phyloP scores from a whole-genome alignment of 2,888 invertebrate genomes.

The Schizotus pectinicornis region DNA sequence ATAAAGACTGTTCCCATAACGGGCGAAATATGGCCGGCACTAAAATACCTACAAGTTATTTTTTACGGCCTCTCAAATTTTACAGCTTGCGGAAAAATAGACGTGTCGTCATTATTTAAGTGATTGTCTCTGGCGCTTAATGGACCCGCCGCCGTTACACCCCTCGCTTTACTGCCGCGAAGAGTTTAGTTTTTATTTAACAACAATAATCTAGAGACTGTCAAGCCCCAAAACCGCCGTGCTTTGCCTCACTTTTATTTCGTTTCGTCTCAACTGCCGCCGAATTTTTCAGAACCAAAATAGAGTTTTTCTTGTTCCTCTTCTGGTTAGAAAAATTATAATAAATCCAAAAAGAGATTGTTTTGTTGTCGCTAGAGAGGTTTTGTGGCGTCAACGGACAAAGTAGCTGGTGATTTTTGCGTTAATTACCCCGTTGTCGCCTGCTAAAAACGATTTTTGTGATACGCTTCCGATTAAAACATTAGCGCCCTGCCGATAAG shows the following conservation, averaged over 20 bases:
- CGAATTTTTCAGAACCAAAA: too few species aligned
- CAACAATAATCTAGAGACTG: too few species aligned
- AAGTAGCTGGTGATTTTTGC: too few species aligned
- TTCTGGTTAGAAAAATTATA: too few species aligned
- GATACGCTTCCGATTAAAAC: not conserved
- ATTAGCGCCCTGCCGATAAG: constrained; percentile 9
- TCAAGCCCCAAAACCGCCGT: too few species aligned
- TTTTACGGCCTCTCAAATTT: constrained; percentile 25
- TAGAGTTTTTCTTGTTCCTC: too few species aligned
- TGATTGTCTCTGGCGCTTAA: constrained; percentile 12
- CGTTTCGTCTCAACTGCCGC: too few species aligned
- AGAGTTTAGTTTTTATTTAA: too few species aligned
- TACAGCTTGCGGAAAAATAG: constrained; percentile 24
- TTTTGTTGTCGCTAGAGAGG: not conserved
- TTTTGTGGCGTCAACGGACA: too few species aligned
- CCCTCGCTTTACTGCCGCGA: not conserved
- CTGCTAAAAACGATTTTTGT: too few species aligned
- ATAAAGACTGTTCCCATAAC: constrained; percentile 41
- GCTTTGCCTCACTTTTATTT: too few species aligned
- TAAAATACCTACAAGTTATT: constrained; percentile 33
- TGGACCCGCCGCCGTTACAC: constrained; percentile 1
- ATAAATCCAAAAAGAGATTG: not conserved
- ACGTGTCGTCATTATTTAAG: constrained; percentile 21
- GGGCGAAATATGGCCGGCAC: constrained; percentile 30
- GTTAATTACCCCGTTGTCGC: too few species aligned